These are phyloP conservation scores for Flabesymbios commensalis DNA, from an alignment of 2,888 invertebrate species.

Conservation along the genomic window DNA sequence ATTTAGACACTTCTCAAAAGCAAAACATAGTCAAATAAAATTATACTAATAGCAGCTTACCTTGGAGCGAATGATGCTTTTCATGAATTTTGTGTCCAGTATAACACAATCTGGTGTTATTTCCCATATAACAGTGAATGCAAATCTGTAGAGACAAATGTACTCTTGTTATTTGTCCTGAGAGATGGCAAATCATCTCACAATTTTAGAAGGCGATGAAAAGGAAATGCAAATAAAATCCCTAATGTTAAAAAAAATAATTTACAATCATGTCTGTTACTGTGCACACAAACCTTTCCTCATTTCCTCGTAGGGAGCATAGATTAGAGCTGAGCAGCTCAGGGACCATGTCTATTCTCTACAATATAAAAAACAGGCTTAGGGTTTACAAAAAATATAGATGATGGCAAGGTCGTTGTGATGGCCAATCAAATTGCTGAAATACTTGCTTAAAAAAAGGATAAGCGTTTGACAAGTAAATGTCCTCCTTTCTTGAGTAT, in stretches of 20 bases:
- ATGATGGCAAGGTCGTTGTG: no score
- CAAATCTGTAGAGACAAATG: constrained; percentile 67
- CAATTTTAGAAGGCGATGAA: no score
- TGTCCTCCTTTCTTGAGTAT: no score
- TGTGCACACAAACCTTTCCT: no score
- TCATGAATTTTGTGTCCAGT: constrained; percentile 79
- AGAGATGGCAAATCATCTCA: no score
- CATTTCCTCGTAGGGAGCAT: constrained; percentile 88
- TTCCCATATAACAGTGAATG: constrained; percentile 96
- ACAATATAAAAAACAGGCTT: constrained; percentile 9
- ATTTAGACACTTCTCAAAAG: background rate
- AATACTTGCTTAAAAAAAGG: no score
- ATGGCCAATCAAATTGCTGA: no score
- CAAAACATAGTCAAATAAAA: background rate
- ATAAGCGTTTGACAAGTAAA: no score
- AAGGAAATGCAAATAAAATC: background rate
- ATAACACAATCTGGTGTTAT: constrained; percentile 80
- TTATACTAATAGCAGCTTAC: constrained; percentile 38
- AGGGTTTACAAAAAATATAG: no score
- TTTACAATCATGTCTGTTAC: no score
- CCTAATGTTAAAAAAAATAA: background rate
- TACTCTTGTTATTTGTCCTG: no score
- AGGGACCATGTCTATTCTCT: constrained; percentile 66
- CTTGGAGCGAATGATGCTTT: constrained; percentile 81
- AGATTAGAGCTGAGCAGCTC: constrained; percentile 92